Evolutionary conservation across 2,113 vertebrate genomes (phyloP).

Genomic region (Oenanthe melanoleuca): DNA sequence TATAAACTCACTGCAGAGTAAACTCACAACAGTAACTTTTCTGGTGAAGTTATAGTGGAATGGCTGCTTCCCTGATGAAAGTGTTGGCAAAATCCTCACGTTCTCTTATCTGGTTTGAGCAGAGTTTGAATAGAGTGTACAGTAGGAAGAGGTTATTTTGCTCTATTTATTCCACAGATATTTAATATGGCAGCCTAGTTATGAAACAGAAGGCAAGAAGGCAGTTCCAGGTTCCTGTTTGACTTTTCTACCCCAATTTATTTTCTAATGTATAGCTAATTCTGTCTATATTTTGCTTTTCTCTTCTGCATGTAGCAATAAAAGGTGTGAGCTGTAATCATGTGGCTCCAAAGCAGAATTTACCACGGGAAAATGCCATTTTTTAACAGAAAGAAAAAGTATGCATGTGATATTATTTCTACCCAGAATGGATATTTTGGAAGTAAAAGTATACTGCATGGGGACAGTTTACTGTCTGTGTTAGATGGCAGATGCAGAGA

Average conservation of each 20-base stretch:
- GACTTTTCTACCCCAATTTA: neutral
- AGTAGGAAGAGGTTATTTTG: neutral
- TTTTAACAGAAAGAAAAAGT: conserved; percentile 23
- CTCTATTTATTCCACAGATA: neutral
- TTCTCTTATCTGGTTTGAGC: neutral
- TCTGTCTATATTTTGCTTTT: neutral
- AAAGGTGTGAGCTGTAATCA: conserved; percentile 37
- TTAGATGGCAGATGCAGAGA: neutral
- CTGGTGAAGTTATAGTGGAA: neutral
- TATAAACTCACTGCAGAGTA: neutral
- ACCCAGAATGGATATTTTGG: conserved; percentile 42
- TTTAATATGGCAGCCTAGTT: neutral
- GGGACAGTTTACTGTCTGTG: neutral
- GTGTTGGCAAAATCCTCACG: neutral
- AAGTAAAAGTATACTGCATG: conserved; percentile 50
- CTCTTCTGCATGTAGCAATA: conserved; percentile 32
- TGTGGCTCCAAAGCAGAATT: conserved; percentile 50
- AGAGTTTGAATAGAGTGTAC: neutral
- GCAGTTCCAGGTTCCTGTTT: neutral
- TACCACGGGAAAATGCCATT: conserved; percentile 41
- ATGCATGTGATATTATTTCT: conserved; percentile 30
- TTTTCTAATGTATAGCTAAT: neutral
- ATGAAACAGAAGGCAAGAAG: neutral
- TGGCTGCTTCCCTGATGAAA: neutral
- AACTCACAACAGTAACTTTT: neutral